Base-by-base conservation (phyloP, 2,113 vertebrate genomes). In the Charadrius vociferus region DNA sequence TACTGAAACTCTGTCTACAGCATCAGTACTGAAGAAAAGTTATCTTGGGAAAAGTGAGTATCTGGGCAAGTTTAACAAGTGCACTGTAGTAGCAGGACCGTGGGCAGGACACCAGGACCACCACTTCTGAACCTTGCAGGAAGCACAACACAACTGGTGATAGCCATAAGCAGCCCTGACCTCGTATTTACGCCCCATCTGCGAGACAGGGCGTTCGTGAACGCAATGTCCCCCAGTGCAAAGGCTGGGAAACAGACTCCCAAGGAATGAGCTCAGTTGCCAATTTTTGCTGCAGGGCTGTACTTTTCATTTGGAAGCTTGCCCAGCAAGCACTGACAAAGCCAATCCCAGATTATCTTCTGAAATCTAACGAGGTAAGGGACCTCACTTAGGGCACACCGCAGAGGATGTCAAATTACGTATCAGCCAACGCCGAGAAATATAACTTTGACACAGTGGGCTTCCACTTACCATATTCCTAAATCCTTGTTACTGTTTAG, bases 401-500 rank as follows among this genome's bases (percentile, higher is more conserved):
- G 29, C 37, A 82, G 70, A 74, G 43, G 47, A 81, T 56, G 71
- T 21, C 79, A 75, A 93, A 86, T 66, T 50, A 59, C 7, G 1
- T 7, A 52, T 16, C 73, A 71, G 68, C 30, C 56, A 70, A 20
- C 56, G 26, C 14, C 8, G 0, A 65, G 11, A 74, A 53, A 53
- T 5, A 4, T 2, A 29, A 30, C 53, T 68, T 53, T 3, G 23
- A 68, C 70, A 56, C n/a, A 21, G 52, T 6, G 22, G 16, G 24
- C 47, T 58, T 29, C 59, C 56, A 97, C 97, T 97, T 90, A 98
- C 98, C 96, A 91, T 93, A 98, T 98, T 93, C 98, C 98, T 65
- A 98, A 95, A 20, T 98, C 98, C 91, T 97, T 98, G 91, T 98
- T 97, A 89, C 97, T 98, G 96, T 97, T 98, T 37, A 99, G 92